Evolutionary conservation across 1,140 invertebrate genomes (phyloP), one percentile per base, ranked within the genome.

Genomic region (Zelostemma sp.): DNA sequence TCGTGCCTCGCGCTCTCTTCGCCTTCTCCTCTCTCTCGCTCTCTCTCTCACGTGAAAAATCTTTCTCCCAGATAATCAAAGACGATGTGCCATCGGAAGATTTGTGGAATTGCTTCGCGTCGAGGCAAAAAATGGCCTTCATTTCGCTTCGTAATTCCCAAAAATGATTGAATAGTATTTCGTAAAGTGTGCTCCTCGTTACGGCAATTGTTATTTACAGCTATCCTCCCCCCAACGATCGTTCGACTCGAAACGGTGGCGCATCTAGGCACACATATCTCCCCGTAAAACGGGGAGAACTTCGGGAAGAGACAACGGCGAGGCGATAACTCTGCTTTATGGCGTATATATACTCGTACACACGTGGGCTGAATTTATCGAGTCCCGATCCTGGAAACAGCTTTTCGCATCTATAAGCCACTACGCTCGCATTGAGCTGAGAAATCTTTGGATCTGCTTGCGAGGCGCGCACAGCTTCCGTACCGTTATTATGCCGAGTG

Each of bases 281-380:
- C n/a, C n/a, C n/a, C n/a, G n/a, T n/a, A n/a, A n/a, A n/a, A n/a
- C n/a, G n/a, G n/a, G n/a, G n/a, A n/a, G n/a, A n/a, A n/a, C n/a
- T n/a, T n/a, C n/a, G n/a, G n/a, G n/a, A n/a, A n/a, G n/a, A 56
- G 62, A 68, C 64, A 64, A 73, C 62, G 55, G 57, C 53, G 65
- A 66, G 53, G 54, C 72, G 74, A 76, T 76, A 78, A 76, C 67
- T 75, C 45, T 75, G 62, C 55, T 78, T 75, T 78, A 75, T 76
- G 71, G 74, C 53, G 45, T 35, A 33, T 56, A 58, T 48, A 58
- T 28, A 28, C 45, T 53, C 45, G 46, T 58, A 55, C 53, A 51
- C 61, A 71, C 68, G 61, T 73, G 65, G 53, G 58, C 60, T 66
- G 64, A 67, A 73, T 75, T 68, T 69, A 77, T 71, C 59, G 65